phyloP scores from a whole-genome alignment of 2,888 invertebrate genomes.

The Halocaridina rubra region DNA sequence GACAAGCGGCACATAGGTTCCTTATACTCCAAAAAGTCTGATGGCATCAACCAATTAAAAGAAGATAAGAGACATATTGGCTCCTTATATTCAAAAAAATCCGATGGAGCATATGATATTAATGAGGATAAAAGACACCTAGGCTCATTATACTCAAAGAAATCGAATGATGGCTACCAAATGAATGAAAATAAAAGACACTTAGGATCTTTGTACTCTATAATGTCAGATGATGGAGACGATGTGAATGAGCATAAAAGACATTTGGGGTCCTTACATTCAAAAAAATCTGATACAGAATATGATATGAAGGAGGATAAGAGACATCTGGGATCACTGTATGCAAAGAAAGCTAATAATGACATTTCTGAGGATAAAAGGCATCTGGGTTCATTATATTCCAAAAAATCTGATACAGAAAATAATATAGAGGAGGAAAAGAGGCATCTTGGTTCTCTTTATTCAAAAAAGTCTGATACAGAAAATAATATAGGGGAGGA shows the following conservation, averaged over 20 bases:
- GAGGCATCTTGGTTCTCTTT: background rate
- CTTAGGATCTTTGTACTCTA: background rate
- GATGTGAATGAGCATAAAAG: background rate
- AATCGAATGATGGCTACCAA: background rate
- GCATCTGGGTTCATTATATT: background rate
- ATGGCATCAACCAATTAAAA: background rate
- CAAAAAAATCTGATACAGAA: background rate
- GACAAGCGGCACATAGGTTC: conserved; percentile 11
- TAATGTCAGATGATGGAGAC: background rate
- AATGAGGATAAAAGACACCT: background rate
- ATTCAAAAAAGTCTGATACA: background rate
- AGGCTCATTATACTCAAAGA: background rate
- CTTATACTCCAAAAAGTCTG: background rate
- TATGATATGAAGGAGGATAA: too few species aligned
- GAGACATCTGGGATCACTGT: background rate
- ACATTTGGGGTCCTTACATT: conserved; percentile 1
- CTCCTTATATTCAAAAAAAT: background rate
- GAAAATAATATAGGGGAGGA: too few species aligned
- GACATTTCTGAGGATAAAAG: conserved; percentile 2
- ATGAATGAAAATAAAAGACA: background rate
- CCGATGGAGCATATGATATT: background rate
- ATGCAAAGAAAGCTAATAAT: background rate
- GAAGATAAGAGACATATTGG: conserved; percentile 15
- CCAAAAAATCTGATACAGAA: background rate
- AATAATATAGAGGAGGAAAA: background rate